Percentiles rank a stretch among this genome's conserved stretches.
Evolutionary conservation across 2,797 vertebrate species (phyloP).

Genomic region (Lepidocolaptes lacrymiger): DNA sequence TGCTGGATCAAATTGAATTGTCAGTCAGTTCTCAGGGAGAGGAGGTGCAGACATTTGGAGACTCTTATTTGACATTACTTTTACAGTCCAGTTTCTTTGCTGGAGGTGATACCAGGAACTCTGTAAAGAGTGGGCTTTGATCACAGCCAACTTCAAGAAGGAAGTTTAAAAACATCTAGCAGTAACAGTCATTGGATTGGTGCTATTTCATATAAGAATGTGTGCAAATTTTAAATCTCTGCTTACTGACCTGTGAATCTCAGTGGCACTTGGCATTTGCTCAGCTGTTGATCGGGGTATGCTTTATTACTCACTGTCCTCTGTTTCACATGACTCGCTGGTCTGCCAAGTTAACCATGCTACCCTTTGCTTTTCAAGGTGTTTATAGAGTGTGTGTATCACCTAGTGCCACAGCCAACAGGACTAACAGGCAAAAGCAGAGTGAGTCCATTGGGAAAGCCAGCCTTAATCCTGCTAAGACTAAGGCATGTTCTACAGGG

Average conservation of each 20-base stretch:
- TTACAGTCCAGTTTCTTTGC: not conserved
- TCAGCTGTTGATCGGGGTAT: not conserved
- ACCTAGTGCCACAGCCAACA: not conserved
- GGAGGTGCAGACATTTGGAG: not conserved
- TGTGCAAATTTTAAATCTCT: not conserved
- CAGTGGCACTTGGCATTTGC: not conserved
- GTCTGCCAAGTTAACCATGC: not conserved
- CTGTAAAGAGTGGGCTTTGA: not conserved
- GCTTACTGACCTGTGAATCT: not conserved
- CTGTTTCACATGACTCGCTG: not conserved
- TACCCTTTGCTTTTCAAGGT: not conserved
- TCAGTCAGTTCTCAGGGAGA: not conserved
- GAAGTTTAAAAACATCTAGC: not conserved
- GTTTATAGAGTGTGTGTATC: not conserved
- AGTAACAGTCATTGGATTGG: conserved; percentile 29
- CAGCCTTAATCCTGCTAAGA: not conserved
- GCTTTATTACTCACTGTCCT: not conserved
- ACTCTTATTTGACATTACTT: not conserved
- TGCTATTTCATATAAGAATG: conserved; percentile 12
- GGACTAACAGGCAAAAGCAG: not conserved
- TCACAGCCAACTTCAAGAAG: not conserved
- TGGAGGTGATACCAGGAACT: not conserved
- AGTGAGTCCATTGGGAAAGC: not conserved
- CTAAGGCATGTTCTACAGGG: not conserved
- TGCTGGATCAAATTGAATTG: not conserved